Conservation (phyloP, 2,113 vertebrate species). For the Mormoops blainvillei region DNA sequence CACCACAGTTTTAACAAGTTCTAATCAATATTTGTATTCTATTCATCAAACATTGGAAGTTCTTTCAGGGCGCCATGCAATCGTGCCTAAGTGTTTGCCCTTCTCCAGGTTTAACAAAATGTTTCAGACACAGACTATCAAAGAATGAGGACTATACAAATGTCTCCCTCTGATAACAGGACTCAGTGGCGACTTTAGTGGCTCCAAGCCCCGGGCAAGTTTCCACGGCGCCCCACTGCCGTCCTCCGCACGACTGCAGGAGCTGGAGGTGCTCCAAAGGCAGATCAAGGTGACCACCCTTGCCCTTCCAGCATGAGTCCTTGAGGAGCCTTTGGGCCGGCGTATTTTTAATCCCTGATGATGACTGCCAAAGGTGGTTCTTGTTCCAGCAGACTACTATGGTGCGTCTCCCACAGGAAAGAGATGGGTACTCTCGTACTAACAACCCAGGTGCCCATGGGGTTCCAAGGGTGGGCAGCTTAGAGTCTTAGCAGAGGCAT, state of each 20-base stretch:
- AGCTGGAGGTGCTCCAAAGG: neutral
- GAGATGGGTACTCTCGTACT: neutral
- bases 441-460: neutral
- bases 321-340: neutral
- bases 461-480: neutral
- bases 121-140: conserved; percentile 51
- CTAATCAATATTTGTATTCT: conserved; percentile 62
- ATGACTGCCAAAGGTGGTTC: neutral
- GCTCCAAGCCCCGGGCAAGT: conserved; percentile 1
- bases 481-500: neutral
- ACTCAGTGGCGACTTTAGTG: neutral
- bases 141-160: conserved; percentile 51
- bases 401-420: neutral
- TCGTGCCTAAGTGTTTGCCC: conserved; percentile 53
- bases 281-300: conserved; percentile 44
- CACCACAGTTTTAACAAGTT: conserved; percentile 23
- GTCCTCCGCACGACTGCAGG: neutral
- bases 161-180: conserved; percentile 53
- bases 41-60: conserved; percentile 38
- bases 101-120: conserved; percentile 46
- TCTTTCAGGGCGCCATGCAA: conserved; percentile 23
- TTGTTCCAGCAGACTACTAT: neutral
- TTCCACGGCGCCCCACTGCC: conserved; percentile 27
- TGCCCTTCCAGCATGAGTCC: neutral
- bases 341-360: neutral